These are phyloP conservation scores for Pocota personata DNA, from an alignment of 2,888 invertebrate genomes.

Conservation along the genomic window DNA sequence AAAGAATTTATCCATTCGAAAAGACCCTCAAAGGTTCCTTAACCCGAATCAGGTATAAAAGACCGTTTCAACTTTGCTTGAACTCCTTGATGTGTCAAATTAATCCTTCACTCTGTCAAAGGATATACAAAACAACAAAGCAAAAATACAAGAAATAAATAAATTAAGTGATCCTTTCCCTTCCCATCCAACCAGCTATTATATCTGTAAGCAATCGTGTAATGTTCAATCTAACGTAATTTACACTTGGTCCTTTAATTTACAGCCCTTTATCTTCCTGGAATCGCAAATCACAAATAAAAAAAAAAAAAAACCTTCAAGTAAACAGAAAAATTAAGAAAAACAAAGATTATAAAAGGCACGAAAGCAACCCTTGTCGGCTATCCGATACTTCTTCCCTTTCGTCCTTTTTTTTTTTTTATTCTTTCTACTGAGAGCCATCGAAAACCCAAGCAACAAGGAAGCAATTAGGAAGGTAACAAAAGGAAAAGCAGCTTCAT, in stretches of 20 bases:
- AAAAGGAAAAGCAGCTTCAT: constrained; percentile 55
- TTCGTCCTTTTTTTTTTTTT: background rate
- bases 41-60: background rate
- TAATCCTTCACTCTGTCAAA: background rate
- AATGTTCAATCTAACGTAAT: constrained; percentile 38
- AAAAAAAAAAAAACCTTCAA: background rate
- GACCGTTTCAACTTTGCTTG: background rate
- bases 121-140: background rate
- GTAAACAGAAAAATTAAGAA: constrained; percentile 27
- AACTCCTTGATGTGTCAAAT: background rate
- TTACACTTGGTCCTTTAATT: constrained; percentile 42
- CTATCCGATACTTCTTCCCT: background rate
- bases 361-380: background rate
- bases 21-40: background rate
- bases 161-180: background rate
- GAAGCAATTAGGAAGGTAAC: constrained; percentile 55
- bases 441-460: constrained; percentile 37
- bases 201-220: constrained; percentile 35
- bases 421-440: background rate
- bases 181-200: background rate
- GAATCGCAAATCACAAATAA: constrained; percentile 12
- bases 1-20: background rate
- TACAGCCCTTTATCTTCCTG: background rate
- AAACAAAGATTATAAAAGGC: background rate
- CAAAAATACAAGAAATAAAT: constrained; percentile 13